Evolutionary conservation across 2,888 invertebrate species (phyloP).

Genomic region (Acleris emargana): DNA sequence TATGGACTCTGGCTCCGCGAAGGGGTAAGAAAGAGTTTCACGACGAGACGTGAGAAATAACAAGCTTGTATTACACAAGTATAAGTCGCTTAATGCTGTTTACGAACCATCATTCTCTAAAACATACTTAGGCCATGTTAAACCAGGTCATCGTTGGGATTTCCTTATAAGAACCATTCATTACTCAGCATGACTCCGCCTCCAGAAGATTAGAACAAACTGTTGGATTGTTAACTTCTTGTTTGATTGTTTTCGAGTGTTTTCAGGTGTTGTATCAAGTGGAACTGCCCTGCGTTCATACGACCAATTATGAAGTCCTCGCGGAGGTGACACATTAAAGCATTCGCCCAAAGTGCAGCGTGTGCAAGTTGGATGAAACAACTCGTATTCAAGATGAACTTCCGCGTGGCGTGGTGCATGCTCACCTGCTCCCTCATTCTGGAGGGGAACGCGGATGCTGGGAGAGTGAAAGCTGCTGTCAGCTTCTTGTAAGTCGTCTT

Average conservation of each 20-base stretch:
- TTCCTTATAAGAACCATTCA: no score
- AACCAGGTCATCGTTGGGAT: no score
- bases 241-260: no score
- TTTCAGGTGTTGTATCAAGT: no score
- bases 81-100: no score
- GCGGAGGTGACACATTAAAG: slow-evolving; percentile 20
- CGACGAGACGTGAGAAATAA: not conserved
- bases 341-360: slow-evolving; percentile 3
- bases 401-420: slow-evolving; percentile 47
- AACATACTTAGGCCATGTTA: no score
- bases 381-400: slow-evolving; percentile 50
- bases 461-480: slow-evolving; percentile 71
- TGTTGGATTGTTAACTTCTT: no score
- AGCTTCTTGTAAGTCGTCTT: slow-evolving; percentile 70
- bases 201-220: no score
- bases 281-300: not conserved
- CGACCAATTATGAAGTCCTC: slow-evolving; percentile 14
- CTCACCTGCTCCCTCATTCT: slow-evolving; percentile 48
- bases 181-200: no score
- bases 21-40: slow-evolving; percentile 24
- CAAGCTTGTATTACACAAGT: no score
- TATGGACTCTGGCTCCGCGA: slow-evolving; percentile 10
- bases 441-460: slow-evolving; percentile 50
- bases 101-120: no score
- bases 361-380: slow-evolving; percentile 23